Conservation (phyloP, 1,140 invertebrate species). For the Theocolax elegans region DNA sequence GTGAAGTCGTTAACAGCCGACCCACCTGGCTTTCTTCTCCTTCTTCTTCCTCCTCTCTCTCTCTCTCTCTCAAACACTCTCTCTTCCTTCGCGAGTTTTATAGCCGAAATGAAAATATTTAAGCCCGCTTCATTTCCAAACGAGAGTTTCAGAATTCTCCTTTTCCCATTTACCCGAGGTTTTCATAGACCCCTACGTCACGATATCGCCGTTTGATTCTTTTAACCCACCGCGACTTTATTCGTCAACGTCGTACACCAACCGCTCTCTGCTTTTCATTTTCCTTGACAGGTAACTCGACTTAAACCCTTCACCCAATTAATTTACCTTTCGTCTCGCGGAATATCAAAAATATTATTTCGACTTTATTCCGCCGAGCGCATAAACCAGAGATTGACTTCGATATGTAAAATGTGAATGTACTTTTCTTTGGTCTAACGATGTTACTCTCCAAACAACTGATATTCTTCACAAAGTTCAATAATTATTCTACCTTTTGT, state of each 20-base stretch:
- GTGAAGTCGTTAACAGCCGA: background rate
- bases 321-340: slow-evolving; percentile 3
- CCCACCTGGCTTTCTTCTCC: background rate
- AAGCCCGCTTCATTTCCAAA: slow-evolving; percentile 22
- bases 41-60: background rate
- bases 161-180: background rate
- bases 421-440: too few relatives aligned
- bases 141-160: background rate
- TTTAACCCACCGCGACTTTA: slow-evolving; percentile 5
- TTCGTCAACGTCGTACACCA: slow-evolving; percentile 16
- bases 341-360: slow-evolving; percentile 4
- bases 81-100: background rate
- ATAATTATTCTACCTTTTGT: too few relatives aligned
- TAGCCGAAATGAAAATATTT: slow-evolving; percentile 23
- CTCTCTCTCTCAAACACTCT: background rate
- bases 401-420: too few relatives aligned
- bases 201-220: slow-evolving; percentile 35
- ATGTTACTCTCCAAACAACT: too few relatives aligned
- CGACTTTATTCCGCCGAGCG: too few relatives aligned
- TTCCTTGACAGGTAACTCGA: slow-evolving; percentile 23
- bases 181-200: background rate
- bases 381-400: too few relatives aligned
- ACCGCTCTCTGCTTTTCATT: slow-evolving; percentile 19
- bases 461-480: too few relatives aligned
- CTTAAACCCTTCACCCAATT: slow-evolving; percentile 5